These are phyloP conservation scores for Tetragonula carbonaria DNA, from an alignment of 2,888 invertebrate species.

Conservation along the genomic window DNA sequence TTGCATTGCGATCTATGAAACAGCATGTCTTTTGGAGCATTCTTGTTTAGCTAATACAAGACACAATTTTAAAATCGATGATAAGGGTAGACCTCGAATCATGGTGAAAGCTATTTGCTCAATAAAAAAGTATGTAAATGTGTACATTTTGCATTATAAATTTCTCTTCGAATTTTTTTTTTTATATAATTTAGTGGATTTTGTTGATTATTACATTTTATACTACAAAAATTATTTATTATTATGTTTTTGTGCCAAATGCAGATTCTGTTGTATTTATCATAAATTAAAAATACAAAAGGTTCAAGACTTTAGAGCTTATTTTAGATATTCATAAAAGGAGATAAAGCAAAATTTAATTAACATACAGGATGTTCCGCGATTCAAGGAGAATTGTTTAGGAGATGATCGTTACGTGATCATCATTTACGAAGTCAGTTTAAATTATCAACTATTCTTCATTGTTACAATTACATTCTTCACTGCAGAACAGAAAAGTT, in stretches of 20 bases:
- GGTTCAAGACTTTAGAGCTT: too few relatives aligned
- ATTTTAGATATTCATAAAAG: too few relatives aligned
- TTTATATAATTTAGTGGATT: background rate
- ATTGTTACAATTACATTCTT: too few relatives aligned
- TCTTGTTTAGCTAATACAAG: constrained; percentile 92
- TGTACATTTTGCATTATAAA: background rate
- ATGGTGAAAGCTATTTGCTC: constrained; percentile 88
- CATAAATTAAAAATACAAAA: too few relatives aligned
- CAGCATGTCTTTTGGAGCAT: constrained; percentile 92
- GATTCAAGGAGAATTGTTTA: too few relatives aligned
- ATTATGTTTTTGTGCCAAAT: background rate
- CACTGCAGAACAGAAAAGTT: too few relatives aligned
- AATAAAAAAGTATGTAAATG: constrained; percentile 85
- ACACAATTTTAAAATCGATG: constrained; percentile 88
- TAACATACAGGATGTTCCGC: too few relatives aligned
- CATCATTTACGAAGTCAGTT: too few relatives aligned
- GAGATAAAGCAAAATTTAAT: too few relatives aligned
- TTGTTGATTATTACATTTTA: background rate
- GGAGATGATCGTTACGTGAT: too few relatives aligned
- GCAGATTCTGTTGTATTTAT: background rate
- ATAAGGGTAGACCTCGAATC: constrained; percentile 87
- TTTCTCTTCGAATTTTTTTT: background rate
- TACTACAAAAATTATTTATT: background rate
- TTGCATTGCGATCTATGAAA: constrained; percentile 89
- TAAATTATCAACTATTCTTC: too few relatives aligned